Evolutionary conservation across 37 sponge, comb jelly and placozoan genomes (phyloP).

Genomic region (Lycopodina hypogea): DNA sequence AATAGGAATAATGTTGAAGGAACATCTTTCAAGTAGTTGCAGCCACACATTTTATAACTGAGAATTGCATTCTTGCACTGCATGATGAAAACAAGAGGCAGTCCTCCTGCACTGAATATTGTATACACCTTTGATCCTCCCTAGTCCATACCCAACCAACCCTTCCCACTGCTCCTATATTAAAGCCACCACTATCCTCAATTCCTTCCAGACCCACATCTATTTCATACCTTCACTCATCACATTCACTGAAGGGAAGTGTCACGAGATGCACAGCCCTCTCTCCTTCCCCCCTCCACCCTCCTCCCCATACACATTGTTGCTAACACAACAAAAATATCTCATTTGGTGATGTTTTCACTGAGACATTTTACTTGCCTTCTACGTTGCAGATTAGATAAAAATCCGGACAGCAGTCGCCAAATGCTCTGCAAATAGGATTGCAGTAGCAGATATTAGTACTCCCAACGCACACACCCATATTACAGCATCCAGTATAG

Average conservation of each 20-base stretch:
- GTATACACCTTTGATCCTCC: no score
- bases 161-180: not conserved
- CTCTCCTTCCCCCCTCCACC: not conserved
- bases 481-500: slow-evolving; percentile 29
- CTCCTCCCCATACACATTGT: not conserved
- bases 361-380: not conserved
- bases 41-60: no score
- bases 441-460: slow-evolving; percentile 43
- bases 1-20: no score
- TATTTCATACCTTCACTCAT: no score
- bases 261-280: no score
- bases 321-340: not conserved
- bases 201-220: no score
- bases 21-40: no score
- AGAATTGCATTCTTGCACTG: no score
- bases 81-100: no score
- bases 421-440: slow-evolving; percentile 20
- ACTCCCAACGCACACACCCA: not conserved
- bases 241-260: no score
- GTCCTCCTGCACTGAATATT: not conserved
- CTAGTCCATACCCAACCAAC: no score
- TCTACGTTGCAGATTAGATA: slow-evolving; percentile 25
- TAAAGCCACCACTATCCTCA: not conserved
- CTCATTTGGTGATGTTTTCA: no score
- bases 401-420: slow-evolving; percentile 48